Evolutionary conservation across 2,113 vertebrate genomes (phyloP).

Genomic region (Tautogolabrus adspersus): DNA sequence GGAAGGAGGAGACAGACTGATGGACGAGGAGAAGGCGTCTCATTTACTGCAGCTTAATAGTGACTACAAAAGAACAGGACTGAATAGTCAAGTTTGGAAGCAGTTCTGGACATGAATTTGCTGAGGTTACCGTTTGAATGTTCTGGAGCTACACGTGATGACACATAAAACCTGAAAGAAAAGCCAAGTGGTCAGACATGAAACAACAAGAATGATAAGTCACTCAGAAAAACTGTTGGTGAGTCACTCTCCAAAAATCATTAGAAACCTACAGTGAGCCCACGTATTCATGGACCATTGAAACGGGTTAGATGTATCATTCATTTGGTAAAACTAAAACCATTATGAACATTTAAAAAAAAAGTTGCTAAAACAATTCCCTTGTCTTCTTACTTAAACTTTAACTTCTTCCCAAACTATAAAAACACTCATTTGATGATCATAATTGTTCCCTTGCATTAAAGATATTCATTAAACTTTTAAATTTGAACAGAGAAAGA

Average conservation of each 20-base stretch:
- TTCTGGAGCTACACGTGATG: conserved; percentile 12
- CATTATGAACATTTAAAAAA: too few relatives aligned
- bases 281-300: not conserved
- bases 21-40: not conserved
- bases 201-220: conserved; percentile 50
- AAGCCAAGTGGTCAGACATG: conserved; percentile 39
- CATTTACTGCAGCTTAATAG: not conserved
- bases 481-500: too few relatives aligned
- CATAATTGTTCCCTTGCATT: too few relatives aligned
- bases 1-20: not conserved
- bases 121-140: conserved; percentile 30
- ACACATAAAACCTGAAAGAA: conserved; percentile 51
- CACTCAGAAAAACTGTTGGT: conserved; percentile 12
- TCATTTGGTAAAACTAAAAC: not conserved
- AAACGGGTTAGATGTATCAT: not conserved
- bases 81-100: conserved; percentile 11
- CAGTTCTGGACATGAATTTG: conserved; percentile 26
- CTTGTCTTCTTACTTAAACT: too few relatives aligned
- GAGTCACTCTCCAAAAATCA: conserved; percentile 38
- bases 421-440: too few relatives aligned
- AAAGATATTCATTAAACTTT: too few relatives aligned
- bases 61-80: too few relatives aligned
- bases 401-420: too few relatives aligned
- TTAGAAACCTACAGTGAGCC: not conserved
- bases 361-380: too few relatives aligned